Base-by-base conservation (phyloP, 2,888 invertebrate species). In the Phragmatobia fuliginosa region DNA sequence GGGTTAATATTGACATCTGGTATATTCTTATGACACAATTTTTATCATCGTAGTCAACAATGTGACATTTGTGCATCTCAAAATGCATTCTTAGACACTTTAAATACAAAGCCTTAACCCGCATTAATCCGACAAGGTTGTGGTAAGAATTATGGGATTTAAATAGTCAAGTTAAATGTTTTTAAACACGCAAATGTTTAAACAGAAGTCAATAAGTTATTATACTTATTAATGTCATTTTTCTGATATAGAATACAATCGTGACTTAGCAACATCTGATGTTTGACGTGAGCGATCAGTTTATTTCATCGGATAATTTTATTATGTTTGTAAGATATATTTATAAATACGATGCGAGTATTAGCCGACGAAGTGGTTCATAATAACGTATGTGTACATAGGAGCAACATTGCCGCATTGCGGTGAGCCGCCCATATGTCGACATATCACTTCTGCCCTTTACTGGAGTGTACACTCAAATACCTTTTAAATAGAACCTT, bases 361-460 rank as follows among this genome's bases (percentile, higher is more conserved):
- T 92, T 90, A 90, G 89, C 85, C 86, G 84, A 85, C 87, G 86
- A 84, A 89, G 89, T 87, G 86, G 88, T 87, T 89, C 89, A 90
- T 90, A 89, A 88, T 89, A 89, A 84, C 85, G 81, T 87, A 87
- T 91, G 91, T 91, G 91, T 92, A 91, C 91, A 91, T 90, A 91
- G 88, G 90, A 91, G 90, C 85, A 89, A 88, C 89, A 88, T 88
- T 93, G 92, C 92, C 94, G 94, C 94, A 94, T 90, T 94, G 94
- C 94, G 93, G 94, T 90, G 91, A 84, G 89, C 87, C 90, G 89
- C 88, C 86, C 92, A 88, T 90, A 88, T 92, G 93, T 91, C 92
- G 91, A 92, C 92, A 93, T 89, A 93, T 92, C 91, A 90, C 90
- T 91, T 86, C 87, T 92, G 92, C 92, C 92, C 92, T 93, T 94